These are phyloP conservation scores for Drosophila villosipedis DNA, from an alignment of 2,888 invertebrate species.

Conservation along the genomic window DNA sequence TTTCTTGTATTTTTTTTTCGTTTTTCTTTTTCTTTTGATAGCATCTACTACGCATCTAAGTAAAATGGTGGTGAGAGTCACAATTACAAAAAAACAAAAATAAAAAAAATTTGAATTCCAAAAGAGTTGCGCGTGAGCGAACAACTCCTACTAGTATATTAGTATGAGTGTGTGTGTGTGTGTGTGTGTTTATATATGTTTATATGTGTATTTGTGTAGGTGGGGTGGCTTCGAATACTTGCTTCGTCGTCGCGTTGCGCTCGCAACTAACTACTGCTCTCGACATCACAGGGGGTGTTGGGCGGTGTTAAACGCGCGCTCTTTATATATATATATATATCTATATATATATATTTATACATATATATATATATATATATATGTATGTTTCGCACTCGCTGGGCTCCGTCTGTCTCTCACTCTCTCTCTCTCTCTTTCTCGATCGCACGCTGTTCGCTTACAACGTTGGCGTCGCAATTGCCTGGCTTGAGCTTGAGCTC, in stretches of 20 bases:
- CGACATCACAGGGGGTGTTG: conserved; percentile 77
- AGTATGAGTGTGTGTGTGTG: conserved; percentile 58
- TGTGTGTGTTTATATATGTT: conserved; percentile 34
- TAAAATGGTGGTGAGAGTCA: conserved; percentile 81
- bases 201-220: conserved; percentile 71
- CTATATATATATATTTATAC: background rate
- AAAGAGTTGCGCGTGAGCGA: conserved; percentile 39
- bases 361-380: conserved; percentile 9
- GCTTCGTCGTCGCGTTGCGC: conserved; percentile 77
- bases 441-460: conserved; percentile 42
- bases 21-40: conserved; percentile 49
- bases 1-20: conserved; percentile 21
- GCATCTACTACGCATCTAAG: conserved; percentile 79
- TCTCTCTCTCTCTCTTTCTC: conserved; percentile 27
- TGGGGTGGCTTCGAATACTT: conserved; percentile 82
- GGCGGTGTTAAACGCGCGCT: conserved; percentile 65
- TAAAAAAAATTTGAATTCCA: conserved; percentile 36
- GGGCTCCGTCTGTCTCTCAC: conserved; percentile 49
- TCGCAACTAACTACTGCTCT: conserved; percentile 76
- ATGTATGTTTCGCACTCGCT: conserved; percentile 46
- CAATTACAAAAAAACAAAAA: conserved; percentile 70
- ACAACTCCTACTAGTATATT: conserved; percentile 55
- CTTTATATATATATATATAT: conserved; percentile 23
- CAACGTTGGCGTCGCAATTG: conserved; percentile 73
- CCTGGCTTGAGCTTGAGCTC: conserved; percentile 63